phyloP scores from a whole-genome alignment of 2,797 vertebrate species.

The Sebastes oblongus region DNA sequence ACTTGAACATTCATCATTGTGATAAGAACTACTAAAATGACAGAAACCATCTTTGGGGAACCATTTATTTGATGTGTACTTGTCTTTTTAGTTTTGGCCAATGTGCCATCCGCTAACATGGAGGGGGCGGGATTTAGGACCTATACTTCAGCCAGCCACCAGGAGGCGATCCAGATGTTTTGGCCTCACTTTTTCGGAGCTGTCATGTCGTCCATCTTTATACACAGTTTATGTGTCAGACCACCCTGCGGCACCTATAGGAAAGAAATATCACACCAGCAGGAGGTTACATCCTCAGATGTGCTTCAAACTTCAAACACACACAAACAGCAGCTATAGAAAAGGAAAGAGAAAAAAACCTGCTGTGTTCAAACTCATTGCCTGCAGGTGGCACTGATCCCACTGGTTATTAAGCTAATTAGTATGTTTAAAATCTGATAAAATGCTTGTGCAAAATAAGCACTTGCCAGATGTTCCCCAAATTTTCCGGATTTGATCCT shows the following conservation, averaged over 20 bases:
- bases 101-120: too few species aligned
- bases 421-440: not conserved
- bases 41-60: too few species aligned
- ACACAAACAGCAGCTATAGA: not conserved
- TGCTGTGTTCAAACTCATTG: not conserved
- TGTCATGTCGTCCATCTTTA: too few species aligned
- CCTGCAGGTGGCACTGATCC: not conserved
- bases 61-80: too few species aligned
- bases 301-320: not conserved
- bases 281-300: not conserved
- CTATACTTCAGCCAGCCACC: too few species aligned
- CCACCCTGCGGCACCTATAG: not conserved
- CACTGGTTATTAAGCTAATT: not conserved
- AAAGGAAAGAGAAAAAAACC: not conserved
- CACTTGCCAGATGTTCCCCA: not conserved
- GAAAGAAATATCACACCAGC: not conserved
- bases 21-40: too few species aligned
- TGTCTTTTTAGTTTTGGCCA: too few species aligned
- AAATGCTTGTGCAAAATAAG: not conserved
- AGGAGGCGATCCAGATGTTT: too few species aligned
- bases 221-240: not conserved
- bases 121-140: accelerated
- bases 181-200: too few species aligned
- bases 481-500: not conserved
- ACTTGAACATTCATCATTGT: too few species aligned